Base-by-base conservation (phyloP, 2,888 invertebrate species). In the Nowickia ferox region DNA sequence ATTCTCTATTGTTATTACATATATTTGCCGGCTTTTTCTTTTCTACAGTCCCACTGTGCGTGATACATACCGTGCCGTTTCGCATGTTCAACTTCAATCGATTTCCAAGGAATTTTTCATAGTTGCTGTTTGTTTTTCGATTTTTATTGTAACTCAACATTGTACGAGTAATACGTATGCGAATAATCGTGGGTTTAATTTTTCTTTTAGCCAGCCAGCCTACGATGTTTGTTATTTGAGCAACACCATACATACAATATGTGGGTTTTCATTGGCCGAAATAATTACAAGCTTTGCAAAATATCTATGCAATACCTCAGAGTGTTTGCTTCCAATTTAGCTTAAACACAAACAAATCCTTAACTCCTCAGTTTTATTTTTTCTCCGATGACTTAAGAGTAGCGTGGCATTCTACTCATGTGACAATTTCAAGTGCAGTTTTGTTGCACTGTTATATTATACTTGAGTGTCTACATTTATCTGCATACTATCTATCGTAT, bases 381-480 rank as follows among this genome's bases (percentile, higher is more conserved):
- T 55, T 13, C 46, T 2, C 9, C 10, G 1, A 44, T 15, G 9
- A 11, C 30, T 46, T 9, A 63, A 30, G 53, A 53, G 42, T 68
- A 38, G 53, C 13, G 30, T 57, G 63, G 44, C 17, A 71, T 78
- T 78, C 59, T 19, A 72, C 72, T 84, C 68, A 72, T 61, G 74
- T 84, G 84, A 84, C 84, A 84, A 63, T 80, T 80, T 84, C 80
- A 80, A 84, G 80, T 80, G 80, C 80, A 80, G 59, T 63, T 69
- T 55, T 59, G 66, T 63, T 75, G 74, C 61, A 69, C 17, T 79
- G 79, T 75, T 55, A 53, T 74, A 61, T 74, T 55, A 61, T 55
- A 68, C 22, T 74, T 57, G 8, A 59, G 61, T 75, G 53, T 63
- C 68, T 77, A 42, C 40, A 57, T 51, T 69, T 74, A 53, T 22